Evolutionary conservation across 2,888 invertebrate genomes (phyloP), one percentile per base, ranked within the genome.

Genomic region (Thalpophila matura): DNA sequence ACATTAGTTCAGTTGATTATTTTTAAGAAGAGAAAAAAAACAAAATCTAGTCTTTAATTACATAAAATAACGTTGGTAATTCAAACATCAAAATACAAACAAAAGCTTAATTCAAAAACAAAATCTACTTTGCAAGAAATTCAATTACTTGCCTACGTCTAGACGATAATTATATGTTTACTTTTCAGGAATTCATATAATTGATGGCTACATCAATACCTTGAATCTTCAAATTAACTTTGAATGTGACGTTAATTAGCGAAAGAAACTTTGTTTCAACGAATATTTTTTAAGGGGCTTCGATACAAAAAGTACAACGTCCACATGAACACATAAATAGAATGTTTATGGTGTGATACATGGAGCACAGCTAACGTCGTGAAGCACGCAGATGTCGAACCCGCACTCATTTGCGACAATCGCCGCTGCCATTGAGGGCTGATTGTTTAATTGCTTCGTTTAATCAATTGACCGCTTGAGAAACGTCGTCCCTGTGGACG

Each of bases 391-490:
- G 88, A 89, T 88, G 89, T 86, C 86, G 85, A 89, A 88, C 89
- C 90, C 86, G 88, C 89, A 89, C 89, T 93, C 93, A 91, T 93
- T 92, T 92, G 93, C 92, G 93, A 93, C 91, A 90, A 89, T 89
- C 86, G 86, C 88, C 85, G 86, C 88, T 86, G 79, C 88, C 90
- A 89, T 91, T 91, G 91, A 89, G 82, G 90, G 86, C 91, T 94
- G 93, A 95, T 95, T 95, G 92, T 85, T 93, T 95, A 95, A 95
- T 95, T 94, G 94, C 90, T 93, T 91, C 92, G 94, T 95, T 95
- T 94, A 94, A 95, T 94, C 94, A 95, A 95, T 94, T 94, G 94
- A 90, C 90, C 92, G 92, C 87, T 88, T 89, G 89, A 91, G 93
- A 89, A 89, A 90, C 89, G 87, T 86, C 81, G 84, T 82, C 85